Evolutionary conservation across 2,888 invertebrate genomes (phyloP), one percentile per base, ranked within the genome.

Genomic region (Melipona beecheii): DNA sequence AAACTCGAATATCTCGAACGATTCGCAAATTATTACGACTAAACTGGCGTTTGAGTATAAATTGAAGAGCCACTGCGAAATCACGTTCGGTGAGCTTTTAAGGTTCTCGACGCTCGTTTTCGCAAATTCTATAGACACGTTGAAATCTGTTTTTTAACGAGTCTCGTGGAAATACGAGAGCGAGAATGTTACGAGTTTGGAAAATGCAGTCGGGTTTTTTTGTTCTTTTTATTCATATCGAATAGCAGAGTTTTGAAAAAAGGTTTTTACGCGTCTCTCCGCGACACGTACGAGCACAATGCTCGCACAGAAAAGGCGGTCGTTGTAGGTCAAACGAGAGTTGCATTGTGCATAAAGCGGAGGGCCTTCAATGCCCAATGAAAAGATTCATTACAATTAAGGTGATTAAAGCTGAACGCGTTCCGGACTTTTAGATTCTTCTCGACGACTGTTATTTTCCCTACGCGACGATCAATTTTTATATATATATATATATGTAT

Each of bases 331-430:
- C 66, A 50, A 54, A 66, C 50, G 36, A 27, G 24, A 75, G 62
- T 62, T 15, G 43, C 31, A 43, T 54, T 43, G 77, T 54, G 58
- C 27, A 79, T 64, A 31, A 62, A 76, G 31, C n/a, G 62, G 43
- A 4, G 49, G 43, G 49, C n/a, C n/a, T 64, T 19, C 64, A 19
- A 70, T 75, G 54, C 64, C n/a, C n/a, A n/a, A 56, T 64, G 70
- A 65, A 56, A 76, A 36, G 76, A 64, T 56, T 69, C 62, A 49
- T 66, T 65, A 75, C 21, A 58, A 81, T 81, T 78, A 66, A 58
- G 19, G 52, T 15, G 52, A 71, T 71, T 77, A 31, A 66, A 60
- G 56, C 56, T 50, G 17, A 69, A 56, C 69, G 50, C 62, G 21
- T 58, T 75, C 11, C 11, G 17, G 15, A 4, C 21, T 17, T 36